phyloP scores from a whole-genome alignment of 2,113 vertebrate genomes.

The Trachemys scripta region DNA sequence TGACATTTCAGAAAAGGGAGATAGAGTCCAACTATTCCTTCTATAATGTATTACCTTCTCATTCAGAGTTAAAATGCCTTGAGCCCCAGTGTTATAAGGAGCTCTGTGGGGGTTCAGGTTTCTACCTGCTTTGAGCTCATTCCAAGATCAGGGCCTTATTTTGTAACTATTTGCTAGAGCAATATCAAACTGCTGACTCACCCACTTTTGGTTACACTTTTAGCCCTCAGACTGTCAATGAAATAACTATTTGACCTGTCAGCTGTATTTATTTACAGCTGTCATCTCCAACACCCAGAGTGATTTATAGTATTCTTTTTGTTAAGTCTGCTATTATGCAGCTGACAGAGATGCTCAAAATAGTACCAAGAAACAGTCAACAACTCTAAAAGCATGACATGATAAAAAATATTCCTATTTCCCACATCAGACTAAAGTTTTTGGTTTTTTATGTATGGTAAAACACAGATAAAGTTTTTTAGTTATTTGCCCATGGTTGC shows the following conservation, averaged over 20 bases:
- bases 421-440: neutral
- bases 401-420: neutral
- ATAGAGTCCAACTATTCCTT: neutral
- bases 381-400: neutral
- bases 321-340: conserved; percentile 40
- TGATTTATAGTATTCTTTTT: conserved; percentile 64
- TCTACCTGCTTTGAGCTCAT: conserved; percentile 55
- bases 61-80: neutral
- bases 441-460: neutral
- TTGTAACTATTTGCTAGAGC: conserved; percentile 58
- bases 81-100: neutral
- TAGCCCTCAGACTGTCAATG: conserved; percentile 53
- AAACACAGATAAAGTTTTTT: neutral
- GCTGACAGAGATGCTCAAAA: conserved; percentile 44
- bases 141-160: conserved; percentile 39
- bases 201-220: conserved; percentile 55
- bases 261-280: conserved; percentile 72
- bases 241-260: conserved; percentile 67
- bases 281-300: conserved; percentile 52
- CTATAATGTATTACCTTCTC: neutral
- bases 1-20: neutral
- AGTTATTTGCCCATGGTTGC: neutral
- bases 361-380: conserved; percentile 23
- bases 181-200: conserved; percentile 62
- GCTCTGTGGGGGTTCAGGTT: neutral